Base-by-base conservation (phyloP, 2,797 vertebrate genomes). In the Pogonophryne albipinna region DNA sequence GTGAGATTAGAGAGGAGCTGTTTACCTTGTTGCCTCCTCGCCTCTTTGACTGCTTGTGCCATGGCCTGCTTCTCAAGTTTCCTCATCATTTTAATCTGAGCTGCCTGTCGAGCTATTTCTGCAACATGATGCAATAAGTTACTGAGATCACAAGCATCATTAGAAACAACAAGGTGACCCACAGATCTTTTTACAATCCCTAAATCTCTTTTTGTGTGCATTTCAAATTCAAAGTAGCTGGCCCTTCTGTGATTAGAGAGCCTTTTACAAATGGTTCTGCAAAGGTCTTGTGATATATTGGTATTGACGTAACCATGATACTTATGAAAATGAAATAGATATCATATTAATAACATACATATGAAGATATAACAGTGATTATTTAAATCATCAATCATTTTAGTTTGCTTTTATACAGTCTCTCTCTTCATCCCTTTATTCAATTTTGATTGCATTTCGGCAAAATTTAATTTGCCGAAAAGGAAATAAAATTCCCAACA, bases 61-160 rank as follows among this genome's bases (percentile, higher is more conserved):
- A 97, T 95, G 45, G 97, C 98, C 82, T 98, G 97, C 75, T 96
- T 99, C 92, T 99, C 97, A 71, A 98, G 95, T 90, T 97, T 98
- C 84, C 96, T 96, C 88, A 98, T 95, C 87, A 98, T 94, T 91
- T 99, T 99, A 88, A 99, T 97, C 87, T 99, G 96, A 77, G 97
- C 96, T 75, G 97, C 98, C 93, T 99, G 97, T 74, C 96, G 96
- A 50, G 97, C 97, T 83, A 98, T 97, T 96, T 98, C 98, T 99
- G 93, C 89, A 90, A 94, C 51, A 86, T 45, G 83, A 74, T 60
- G 46, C 75, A 58, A 82, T 47, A 2, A 11, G 34, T 72, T 51
- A 56, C 10, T 44, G 27, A 84, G 71, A 73, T 74, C 38, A 46
- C 66, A 68, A 16, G 52, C 10, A 5, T 0, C 44, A 17, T 10